A percentile compares a stretch with the other conserved stretches of the same genome.
phyloP scores from a whole-genome alignment of 2,888 invertebrate species.

The Microdon myrmicae region DNA sequence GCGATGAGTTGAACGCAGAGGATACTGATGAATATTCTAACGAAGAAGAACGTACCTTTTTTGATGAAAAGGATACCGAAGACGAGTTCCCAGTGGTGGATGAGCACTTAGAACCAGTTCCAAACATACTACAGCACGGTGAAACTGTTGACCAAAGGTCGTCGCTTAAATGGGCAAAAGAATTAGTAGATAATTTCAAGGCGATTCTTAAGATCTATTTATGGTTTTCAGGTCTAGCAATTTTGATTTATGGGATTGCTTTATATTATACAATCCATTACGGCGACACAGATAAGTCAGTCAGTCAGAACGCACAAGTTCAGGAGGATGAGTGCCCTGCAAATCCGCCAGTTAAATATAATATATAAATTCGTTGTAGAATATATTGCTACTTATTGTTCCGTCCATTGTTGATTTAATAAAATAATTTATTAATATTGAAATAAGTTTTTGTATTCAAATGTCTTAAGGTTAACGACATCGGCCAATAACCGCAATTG shows the following conservation, averaged over 20 bases:
- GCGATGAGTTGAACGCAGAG: no score
- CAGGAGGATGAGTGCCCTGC: slow-evolving; percentile 17
- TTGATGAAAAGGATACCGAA: no score
- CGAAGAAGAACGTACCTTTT: slow-evolving; percentile 3
- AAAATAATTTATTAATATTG: neutral
- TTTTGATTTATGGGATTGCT: slow-evolving; percentile 59
- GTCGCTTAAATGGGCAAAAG: no score
- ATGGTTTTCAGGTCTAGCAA: slow-evolving; percentile 60
- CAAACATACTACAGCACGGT: no score
- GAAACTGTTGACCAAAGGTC: no score
- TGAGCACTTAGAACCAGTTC: no score
- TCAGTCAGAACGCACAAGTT: slow-evolving; percentile 50
- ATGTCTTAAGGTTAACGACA: no score
- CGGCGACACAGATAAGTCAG: slow-evolving; percentile 57
- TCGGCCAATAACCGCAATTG: no score
- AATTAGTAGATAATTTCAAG: no score
- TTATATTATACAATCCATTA: slow-evolving; percentile 62
- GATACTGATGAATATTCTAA: neutral
- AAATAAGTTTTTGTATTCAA: no score
- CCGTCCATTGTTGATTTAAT: neutral
- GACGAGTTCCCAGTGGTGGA: no score
- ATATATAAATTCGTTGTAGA: neutral
- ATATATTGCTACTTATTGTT: slow-evolving; percentile 1
- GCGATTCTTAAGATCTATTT: slow-evolving; percentile 62
- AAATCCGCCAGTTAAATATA: slow-evolving; percentile 41